A percentile compares a stretch with the other conserved stretches of the same genome.
These are phyloP conservation scores for Notechis scutatus DNA, from an alignment of 2,113 vertebrate genomes.

Conservation along the genomic window DNA sequence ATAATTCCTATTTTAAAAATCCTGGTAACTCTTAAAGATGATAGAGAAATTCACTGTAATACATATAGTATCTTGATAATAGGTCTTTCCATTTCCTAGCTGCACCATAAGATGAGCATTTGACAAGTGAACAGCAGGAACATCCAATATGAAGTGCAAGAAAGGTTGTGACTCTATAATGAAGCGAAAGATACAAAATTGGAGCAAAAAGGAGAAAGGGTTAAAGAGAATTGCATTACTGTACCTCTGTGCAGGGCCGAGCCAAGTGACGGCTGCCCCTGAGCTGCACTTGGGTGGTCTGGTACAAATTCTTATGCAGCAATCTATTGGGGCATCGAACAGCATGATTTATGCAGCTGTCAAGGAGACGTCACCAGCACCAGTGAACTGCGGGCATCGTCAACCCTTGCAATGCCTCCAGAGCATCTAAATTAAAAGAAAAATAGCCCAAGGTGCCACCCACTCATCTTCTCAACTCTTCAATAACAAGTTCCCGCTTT, in stretches of 20 bases:
- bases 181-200: constrained; percentile 33
- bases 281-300: constrained; percentile 76
- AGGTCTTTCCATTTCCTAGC: constrained; percentile 18
- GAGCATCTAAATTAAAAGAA: constrained; percentile 71
- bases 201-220: constrained; percentile 59
- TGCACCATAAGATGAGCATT: constrained; percentile 18
- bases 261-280: constrained; percentile 44
- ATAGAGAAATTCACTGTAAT: neutral
- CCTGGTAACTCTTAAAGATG: constrained; percentile 36
- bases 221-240: constrained; percentile 75
- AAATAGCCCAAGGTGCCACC: constrained; percentile 76
- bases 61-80: neutral
- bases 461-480: constrained; percentile 72
- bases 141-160: constrained; percentile 14
- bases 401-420: constrained; percentile 64
- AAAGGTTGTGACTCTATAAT: neutral
- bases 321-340: constrained; percentile 74
- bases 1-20: constrained; percentile 29
- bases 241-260: constrained; percentile 62
- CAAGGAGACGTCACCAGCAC: constrained; percentile 75
- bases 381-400: constrained; percentile 75
- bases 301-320: constrained; percentile 66
- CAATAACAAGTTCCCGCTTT: constrained; percentile 66
- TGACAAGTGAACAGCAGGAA: neutral
- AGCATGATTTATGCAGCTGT: constrained; percentile 81